phyloP scores from a whole-genome alignment of 2,888 invertebrate species.

The Phaonia tiefii region DNA sequence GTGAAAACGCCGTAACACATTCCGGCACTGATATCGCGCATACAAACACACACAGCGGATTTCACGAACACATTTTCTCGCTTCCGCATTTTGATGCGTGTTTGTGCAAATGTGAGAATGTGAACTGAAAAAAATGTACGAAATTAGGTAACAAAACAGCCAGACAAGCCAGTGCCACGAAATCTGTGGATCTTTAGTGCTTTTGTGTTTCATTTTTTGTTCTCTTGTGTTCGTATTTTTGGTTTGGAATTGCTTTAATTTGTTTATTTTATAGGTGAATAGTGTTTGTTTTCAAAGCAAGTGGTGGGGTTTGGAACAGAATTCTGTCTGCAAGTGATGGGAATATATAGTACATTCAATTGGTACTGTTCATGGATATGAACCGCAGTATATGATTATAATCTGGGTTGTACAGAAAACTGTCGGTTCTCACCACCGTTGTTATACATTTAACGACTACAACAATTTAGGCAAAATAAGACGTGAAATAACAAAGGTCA shows the following conservation, averaged over 20 bases:
- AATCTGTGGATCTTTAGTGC: constrained; percentile 36
- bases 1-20: constrained; percentile 36
- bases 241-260: constrained; percentile 51
- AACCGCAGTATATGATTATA: too few relatives aligned
- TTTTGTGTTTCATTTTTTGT: constrained; percentile 1
- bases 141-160: constrained; percentile 4
- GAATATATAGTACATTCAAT: too few relatives aligned
- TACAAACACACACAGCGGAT: not conserved
- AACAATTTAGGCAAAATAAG: too few relatives aligned
- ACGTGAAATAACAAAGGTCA: too few relatives aligned
- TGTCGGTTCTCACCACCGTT: too few relatives aligned
- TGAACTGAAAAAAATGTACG: constrained; percentile 6
- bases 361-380: too few relatives aligned
- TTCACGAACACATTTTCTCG: not conserved
- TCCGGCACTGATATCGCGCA: constrained; percentile 7
- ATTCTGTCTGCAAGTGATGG: not conserved
- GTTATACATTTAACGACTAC: too few relatives aligned
- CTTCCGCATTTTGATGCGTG: not conserved
- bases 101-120: not conserved
- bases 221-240: not conserved
- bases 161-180: constrained; percentile 9
- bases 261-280: constrained; percentile 50
- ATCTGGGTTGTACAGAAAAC: too few relatives aligned
- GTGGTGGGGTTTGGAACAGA: not conserved
- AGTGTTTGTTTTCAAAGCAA: constrained; percentile 46